phyloP scores from a whole-genome alignment of 2,113 vertebrate species.

The Notechis scutatus region DNA sequence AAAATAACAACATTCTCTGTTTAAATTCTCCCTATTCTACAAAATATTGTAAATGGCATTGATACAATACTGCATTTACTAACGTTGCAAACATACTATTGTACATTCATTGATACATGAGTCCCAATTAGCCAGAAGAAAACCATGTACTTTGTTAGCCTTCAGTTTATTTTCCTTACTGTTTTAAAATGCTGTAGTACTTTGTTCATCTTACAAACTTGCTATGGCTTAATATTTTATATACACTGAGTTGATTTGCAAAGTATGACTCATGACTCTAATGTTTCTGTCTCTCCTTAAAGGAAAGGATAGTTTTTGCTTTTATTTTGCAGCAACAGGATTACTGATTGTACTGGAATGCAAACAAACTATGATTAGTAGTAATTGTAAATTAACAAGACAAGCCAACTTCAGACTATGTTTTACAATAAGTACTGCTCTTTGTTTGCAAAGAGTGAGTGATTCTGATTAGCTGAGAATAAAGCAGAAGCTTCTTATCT shows the following conservation, averaged over 20 bases:
- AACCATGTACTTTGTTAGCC: slow-evolving; percentile 61
- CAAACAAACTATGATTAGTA: neutral
- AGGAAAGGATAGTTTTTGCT: neutral
- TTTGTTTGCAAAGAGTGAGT: neutral
- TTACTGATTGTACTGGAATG: neutral
- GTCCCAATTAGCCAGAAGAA: slow-evolving; percentile 71
- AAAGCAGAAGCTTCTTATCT: neutral
- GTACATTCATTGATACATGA: slow-evolving; percentile 77
- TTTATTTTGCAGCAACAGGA: neutral
- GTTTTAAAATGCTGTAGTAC: slow-evolving; percentile 32
- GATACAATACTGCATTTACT: slow-evolving; percentile 80
- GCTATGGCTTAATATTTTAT: neutral
- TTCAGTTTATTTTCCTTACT: slow-evolving; percentile 56
- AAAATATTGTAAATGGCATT: slow-evolving; percentile 72
- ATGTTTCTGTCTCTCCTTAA: neutral
- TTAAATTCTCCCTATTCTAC: neutral
- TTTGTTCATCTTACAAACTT: neutral
- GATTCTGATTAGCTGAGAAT: neutral
- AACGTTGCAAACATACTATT: slow-evolving; percentile 77
- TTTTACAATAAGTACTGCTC: neutral
- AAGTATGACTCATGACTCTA: neutral
- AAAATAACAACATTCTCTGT: neutral
- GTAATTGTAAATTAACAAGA: neutral
- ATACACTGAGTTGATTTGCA: neutral
- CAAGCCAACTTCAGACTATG: neutral